phyloP scores from a whole-genome alignment of 2,797 vertebrate species.

The Eulemur coronatus region DNA sequence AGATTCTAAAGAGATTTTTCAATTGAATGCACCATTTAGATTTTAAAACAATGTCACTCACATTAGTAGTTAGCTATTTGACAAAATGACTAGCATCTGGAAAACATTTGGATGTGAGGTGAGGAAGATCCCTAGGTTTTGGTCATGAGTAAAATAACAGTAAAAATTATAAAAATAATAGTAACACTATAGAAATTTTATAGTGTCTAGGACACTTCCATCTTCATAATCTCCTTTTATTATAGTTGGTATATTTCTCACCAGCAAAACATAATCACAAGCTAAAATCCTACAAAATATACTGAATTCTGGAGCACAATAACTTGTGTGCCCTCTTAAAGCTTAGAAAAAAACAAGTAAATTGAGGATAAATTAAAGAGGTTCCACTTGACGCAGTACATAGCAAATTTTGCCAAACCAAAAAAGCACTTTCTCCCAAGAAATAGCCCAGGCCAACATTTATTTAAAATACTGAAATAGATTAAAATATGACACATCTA shows the following conservation, averaged over 20 bases:
- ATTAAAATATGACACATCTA: constrained; percentile 39
- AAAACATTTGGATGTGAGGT: background rate
- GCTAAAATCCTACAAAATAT: background rate
- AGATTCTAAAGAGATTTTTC: background rate
- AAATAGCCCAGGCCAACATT: constrained; percentile 25
- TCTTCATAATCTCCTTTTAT: constrained; percentile 50
- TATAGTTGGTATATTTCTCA: constrained; percentile 19
- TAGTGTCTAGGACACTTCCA: constrained; percentile 15
- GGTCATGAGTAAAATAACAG: constrained; percentile 9
- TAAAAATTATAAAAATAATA: background rate
- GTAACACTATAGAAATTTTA: constrained; percentile 22
- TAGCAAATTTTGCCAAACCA: constrained; percentile 44
- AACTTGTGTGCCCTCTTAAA: background rate
- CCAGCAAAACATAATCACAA: background rate
- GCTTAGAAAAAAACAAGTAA: background rate
- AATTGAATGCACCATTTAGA: constrained; percentile 11
- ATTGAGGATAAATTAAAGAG: background rate
- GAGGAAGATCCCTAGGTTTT: background rate
- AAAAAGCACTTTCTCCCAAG: constrained; percentile 48
- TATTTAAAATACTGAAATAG: constrained; percentile 45
- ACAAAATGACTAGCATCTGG: background rate
- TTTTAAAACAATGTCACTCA: background rate
- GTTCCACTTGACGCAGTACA: background rate
- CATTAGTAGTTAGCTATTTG: background rate
- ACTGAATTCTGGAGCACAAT: background rate